Percentiles rank a stretch among this genome's conserved stretches.
Conservation (phyloP, 2,888 invertebrate genomes). For the Synanthedon tipuliformis region DNA sequence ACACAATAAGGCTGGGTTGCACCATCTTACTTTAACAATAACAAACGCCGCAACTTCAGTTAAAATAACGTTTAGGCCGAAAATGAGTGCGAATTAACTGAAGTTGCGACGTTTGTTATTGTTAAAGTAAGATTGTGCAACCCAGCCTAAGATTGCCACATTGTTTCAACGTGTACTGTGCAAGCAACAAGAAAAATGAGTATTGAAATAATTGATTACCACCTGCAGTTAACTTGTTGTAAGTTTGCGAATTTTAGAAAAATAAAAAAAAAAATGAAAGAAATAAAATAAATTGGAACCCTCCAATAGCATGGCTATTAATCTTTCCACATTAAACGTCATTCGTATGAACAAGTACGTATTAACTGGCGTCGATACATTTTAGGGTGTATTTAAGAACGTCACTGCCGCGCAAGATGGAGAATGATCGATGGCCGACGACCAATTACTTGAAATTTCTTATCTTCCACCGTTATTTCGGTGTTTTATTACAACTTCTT, state of each 20-base stretch:
- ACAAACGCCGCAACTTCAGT: no score
- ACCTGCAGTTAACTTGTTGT: background rate
- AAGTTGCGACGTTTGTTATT: no score
- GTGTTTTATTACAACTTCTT: background rate
- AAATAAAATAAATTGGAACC: background rate
- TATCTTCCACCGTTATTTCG: slow-evolving; percentile 3
- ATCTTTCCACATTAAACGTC: background rate
- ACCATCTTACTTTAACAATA: no score
- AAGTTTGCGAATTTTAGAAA: background rate
- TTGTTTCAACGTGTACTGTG: no score
- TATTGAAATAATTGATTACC: no score
- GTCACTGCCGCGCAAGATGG: slow-evolving; percentile 17
- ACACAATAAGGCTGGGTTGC: no score
- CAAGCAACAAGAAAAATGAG: no score
- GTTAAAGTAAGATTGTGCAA: no score
- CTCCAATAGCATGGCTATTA: background rate
- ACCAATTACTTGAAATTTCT: slow-evolving; percentile 17
- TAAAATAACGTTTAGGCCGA: no score
- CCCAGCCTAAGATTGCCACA: no score
- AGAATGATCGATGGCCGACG: slow-evolving; percentile 19
- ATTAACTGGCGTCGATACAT: slow-evolving; percentile 11
- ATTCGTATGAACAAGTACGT: background rate
- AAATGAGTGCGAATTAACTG: no score
- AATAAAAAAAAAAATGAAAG: background rate
- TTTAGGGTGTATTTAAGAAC: slow-evolving; percentile 14